Conservation (phyloP, 2,888 invertebrate species). For the Nasonia oneida region DNA sequence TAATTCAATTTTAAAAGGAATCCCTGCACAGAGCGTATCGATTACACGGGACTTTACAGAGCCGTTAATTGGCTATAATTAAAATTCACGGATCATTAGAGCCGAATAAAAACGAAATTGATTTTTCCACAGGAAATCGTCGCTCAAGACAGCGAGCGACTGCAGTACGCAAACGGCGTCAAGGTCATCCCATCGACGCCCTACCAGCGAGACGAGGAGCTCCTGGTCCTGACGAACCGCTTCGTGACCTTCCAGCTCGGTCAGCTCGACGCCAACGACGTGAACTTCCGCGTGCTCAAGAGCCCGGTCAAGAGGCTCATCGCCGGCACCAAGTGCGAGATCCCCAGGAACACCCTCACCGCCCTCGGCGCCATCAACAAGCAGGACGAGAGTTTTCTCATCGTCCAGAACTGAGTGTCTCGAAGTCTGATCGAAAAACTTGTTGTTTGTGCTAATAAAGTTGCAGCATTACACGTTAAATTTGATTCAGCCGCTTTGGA, state of each 20-base stretch:
- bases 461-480: not conserved
- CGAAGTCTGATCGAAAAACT: not conserved
- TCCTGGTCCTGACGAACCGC: slow-evolving; percentile 50
- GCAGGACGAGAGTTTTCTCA: not conserved
- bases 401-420: slow-evolving; percentile 27
- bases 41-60: not conserved
- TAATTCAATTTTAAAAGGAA: not conserved
- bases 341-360: slow-evolving; percentile 15
- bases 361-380: slow-evolving; percentile 24
- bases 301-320: slow-evolving; percentile 44
- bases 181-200: slow-evolving; percentile 43
- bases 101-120: not conserved
- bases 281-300: slow-evolving; percentile 56
- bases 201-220: slow-evolving; percentile 30
- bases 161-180: slow-evolving; percentile 56
- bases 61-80: not conserved
- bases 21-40: not conserved
- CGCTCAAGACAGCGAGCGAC: slow-evolving; percentile 41
- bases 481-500: not conserved
- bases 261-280: slow-evolving; percentile 35
- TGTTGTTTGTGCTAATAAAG: not conserved
- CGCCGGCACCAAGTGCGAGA: slow-evolving; percentile 50
- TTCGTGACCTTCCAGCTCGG: slow-evolving; percentile 46
- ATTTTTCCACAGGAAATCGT: slow-evolving; percentile 42
- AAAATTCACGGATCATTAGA: not conserved